Conservation (phyloP, 2,113 vertebrate genomes). For the Hippolais icterina region DNA sequence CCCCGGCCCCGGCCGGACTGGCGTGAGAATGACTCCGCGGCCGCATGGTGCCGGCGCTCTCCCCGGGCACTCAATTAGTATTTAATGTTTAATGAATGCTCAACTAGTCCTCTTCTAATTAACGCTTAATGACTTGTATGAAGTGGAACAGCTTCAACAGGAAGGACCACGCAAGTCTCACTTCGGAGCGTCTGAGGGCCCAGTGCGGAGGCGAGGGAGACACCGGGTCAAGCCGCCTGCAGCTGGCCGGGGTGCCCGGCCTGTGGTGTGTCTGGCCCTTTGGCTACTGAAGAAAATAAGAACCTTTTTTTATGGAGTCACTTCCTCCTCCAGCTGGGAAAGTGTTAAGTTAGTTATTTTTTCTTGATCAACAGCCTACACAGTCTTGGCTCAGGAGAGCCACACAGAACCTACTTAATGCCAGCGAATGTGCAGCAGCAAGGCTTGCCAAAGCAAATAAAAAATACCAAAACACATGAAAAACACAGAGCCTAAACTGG, state of each 20-base stretch:
- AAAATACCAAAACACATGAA: neutral
- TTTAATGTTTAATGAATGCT: slow-evolving; percentile 34
- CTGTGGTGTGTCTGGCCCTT: neutral
- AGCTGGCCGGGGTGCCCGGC: neutral
- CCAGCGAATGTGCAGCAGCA: neutral
- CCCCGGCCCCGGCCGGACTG: neutral
- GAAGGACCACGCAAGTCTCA: neutral
- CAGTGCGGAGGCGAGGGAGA: neutral
- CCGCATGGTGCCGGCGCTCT: neutral
- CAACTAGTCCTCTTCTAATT: slow-evolving; percentile 54
- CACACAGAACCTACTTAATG: neutral
- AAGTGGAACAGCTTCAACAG: slow-evolving; percentile 46
- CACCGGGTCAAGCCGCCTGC: neutral
- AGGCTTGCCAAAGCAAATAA: neutral
- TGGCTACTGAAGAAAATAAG: neutral
- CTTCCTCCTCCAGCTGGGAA: neutral
- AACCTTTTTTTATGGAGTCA: neutral
- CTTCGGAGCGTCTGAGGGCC: neutral
- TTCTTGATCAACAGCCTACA: neutral
- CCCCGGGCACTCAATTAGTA: slow-evolving; percentile 54
- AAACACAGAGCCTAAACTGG: neutral
- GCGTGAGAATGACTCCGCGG: slow-evolving; percentile 25
- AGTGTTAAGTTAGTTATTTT: neutral
- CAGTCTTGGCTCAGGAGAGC: neutral
- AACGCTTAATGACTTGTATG: slow-evolving; percentile 33